phyloP scores from a whole-genome alignment of 2,113 vertebrate species.

The Hypanus sabinus region DNA sequence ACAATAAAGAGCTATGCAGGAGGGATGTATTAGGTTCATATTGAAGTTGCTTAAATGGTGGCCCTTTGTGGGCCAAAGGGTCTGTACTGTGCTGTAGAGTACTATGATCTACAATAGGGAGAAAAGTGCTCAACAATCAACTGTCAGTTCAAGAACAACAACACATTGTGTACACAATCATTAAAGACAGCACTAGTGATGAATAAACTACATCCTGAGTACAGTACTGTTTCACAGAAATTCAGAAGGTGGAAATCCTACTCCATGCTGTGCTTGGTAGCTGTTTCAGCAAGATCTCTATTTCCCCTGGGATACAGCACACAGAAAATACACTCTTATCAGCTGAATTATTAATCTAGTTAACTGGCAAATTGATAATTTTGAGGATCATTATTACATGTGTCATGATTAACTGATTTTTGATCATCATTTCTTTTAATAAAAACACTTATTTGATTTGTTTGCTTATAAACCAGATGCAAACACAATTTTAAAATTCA shows the following conservation, averaged over 20 bases:
- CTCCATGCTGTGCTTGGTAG: background rate
- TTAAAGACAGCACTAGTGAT: background rate
- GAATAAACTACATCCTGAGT: background rate
- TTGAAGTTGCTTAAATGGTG: too few species aligned
- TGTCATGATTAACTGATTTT: conserved; percentile 15
- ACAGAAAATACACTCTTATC: background rate
- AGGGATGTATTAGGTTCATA: too few species aligned
- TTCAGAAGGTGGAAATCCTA: background rate
- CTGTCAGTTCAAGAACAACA: background rate
- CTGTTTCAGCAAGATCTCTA: background rate
- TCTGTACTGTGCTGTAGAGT: too few species aligned
- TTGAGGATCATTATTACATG: background rate
- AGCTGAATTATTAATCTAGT: background rate
- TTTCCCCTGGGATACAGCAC: background rate
- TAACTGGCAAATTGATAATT: background rate
- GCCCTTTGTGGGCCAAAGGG: too few species aligned
- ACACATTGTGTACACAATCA: background rate
- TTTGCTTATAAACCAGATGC: background rate
- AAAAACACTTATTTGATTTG: background rate
- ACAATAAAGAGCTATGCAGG: too few species aligned
- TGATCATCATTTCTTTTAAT: background rate
- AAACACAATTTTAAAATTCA: background rate
- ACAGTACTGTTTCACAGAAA: background rate
- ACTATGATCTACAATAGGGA: too few species aligned
- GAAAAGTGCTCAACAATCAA: background rate